Conservation (phyloP, 2,797 vertebrate genomes). For the Lithobates pipiens region DNA sequence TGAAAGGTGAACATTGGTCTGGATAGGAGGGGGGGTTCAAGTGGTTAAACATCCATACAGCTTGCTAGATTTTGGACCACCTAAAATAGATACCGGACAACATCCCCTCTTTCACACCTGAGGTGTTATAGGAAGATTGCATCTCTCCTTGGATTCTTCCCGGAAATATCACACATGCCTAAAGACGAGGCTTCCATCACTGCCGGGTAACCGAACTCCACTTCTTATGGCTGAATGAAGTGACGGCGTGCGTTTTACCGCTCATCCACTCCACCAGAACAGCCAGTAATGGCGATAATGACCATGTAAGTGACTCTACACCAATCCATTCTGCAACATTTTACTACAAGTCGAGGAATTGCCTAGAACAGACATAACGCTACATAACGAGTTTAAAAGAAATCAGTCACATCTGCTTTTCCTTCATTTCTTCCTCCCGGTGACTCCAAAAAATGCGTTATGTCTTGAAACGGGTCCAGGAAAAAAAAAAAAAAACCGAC, state of each 20-base stretch:
- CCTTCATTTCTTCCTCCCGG: neutral
- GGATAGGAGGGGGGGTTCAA: too few species aligned
- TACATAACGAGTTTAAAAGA: neutral
- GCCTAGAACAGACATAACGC: neutral
- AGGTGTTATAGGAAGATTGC: too few species aligned
- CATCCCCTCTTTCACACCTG: too few species aligned
- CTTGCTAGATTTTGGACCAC: too few species aligned
- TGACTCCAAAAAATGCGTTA: neutral
- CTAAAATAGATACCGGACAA: too few species aligned
- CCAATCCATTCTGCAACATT: neutral
- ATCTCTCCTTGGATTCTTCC: neutral
- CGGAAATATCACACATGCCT: neutral
- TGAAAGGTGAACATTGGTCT: too few species aligned
- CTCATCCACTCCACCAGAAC: neutral
- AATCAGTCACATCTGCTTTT: slow-evolving; percentile 12
- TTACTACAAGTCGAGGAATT: neutral
- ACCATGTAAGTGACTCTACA: neutral
- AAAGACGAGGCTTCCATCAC: neutral
- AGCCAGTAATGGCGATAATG: neutral
- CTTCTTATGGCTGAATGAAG: neutral
- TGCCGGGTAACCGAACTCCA: neutral
- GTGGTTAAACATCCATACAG: too few species aligned
- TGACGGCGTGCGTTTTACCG: neutral
- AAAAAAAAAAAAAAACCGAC: too few species aligned
- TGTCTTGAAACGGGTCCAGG: neutral